Base-by-base conservation (phyloP, 2,888 invertebrate genomes). In the Drosophila algonquin region DNA sequence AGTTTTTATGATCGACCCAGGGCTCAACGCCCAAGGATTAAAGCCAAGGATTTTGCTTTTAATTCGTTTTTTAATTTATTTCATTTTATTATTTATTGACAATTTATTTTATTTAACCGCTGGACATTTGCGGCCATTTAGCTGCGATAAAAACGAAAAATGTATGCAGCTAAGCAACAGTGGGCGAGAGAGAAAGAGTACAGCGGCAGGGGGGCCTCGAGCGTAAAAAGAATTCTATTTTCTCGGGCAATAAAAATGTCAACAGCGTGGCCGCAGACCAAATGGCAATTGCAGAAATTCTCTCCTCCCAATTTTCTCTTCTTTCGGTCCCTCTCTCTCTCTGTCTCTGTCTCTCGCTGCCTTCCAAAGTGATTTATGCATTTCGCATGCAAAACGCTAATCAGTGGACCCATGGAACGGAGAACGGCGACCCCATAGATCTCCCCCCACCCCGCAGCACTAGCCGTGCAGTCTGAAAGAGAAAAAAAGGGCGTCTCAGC, bases 191-290 rank as follows among this genome's bases (percentile, higher is more conserved):
- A 50, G 27, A 21, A 3, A 21, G 27, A 27, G 27, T 27, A 5
- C 27, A 7, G 30, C 7, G 30, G 30, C 8, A 30, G 40, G 40
- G 14, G 40, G 14, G 14, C 4, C 5, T 0, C 14, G 40, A 40
- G 40, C 40, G 54, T 68, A 68, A 60, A 69, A 63, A 81, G 80
- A 79, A 85, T 81, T 85, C 81, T 86, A 86, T 86, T 86, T 86
- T 85, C 87, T 87, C 76, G 74, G 79, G 82, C 87, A 87, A 86
- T 86, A 86, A 86, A 86, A 86, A 85, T 86, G 85, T 86, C 85
- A 86, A 86, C 87, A 81, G 56, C 67, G 73, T 70, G 53, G 82
- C 75, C 77, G 63, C 75, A 75, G 53, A 67, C 74, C 69, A 73
- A 72, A 63, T 62, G 75, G 58, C 69, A 85, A 75, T 73, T 81